Base-by-base conservation (phyloP, 2,888 invertebrate species). In the Xestoiulus laeticollis region DNA sequence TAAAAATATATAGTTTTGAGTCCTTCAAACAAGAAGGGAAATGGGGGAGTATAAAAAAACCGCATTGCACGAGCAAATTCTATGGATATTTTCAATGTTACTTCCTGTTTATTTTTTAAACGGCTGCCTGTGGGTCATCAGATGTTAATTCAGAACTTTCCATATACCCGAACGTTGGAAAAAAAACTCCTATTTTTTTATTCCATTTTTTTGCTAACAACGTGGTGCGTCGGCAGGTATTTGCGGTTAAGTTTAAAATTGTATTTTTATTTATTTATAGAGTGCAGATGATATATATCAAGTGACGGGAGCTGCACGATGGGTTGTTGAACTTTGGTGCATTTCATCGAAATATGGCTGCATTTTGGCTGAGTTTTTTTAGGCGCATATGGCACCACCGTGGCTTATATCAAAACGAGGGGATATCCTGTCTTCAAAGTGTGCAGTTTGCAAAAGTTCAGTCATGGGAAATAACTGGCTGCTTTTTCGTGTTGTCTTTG, bases 331-430 rank as follows among this genome's bases (percentile, higher is more conserved):
- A 68, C 68, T 68, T 68, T 68, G 68, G 26, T 68, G 68, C 68
- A 68, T 68, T 68, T 68, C 68, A 68, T 68, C 68, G 68, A 68
- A 68, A 68, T 68, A 68, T 68, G 68, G 26, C 68, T 68, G 68
- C 68, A 6, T 22, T 68, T 68, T n/a, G 59, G 59, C n/a, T n/a
- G 26, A 26, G 68, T 68, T 68, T 68, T 68, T 68, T 68, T 59
- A n/a, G n/a, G 59, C 22, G 26, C 68, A 68, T 68, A 68, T 68
- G 68, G 68, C 68, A 68, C 68, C 68, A 22, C 68, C 68, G 22
- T 68, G 68, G 68, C 68, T 68, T 68, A 68, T 68, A 68, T 68
- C 68, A 68, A 59, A 48, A 68, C 68, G 68, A 68, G n/a, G 68
- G 68, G 68, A 68, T 68, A 68, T 68, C 68, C 68, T 68, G 59